Percentiles rank a stretch among this genome's conserved stretches.
These are phyloP conservation scores for Hyla sarda DNA, from an alignment of 2,113 vertebrate genomes.

Conservation along the genomic window DNA sequence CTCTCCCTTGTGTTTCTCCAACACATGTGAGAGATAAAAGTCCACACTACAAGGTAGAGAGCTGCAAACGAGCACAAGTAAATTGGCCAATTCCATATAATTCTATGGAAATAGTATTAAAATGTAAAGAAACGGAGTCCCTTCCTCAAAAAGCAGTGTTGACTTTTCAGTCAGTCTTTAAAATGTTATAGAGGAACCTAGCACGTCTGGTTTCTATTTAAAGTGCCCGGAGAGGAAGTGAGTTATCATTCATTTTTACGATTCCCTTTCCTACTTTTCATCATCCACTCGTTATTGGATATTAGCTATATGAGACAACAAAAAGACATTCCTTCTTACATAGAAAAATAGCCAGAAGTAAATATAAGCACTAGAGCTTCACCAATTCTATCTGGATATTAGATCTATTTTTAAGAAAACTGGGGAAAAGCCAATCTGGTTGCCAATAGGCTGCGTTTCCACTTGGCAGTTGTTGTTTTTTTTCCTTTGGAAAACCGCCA, in stretches of 20 bases:
- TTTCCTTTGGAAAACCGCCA: too few relatives aligned
- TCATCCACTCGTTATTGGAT: neutral
- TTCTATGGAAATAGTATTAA: neutral
- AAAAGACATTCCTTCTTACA: neutral
- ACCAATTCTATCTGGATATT: too few relatives aligned
- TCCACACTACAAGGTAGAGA: neutral
- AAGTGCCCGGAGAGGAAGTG: neutral
- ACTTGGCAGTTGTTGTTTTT: too few relatives aligned
- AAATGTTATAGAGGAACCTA: neutral
- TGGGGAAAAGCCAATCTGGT: too few relatives aligned
- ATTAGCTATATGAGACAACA: neutral
- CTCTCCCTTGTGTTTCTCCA: constrained; percentile 14
- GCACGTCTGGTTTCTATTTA: neutral
- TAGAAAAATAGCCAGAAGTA: too few relatives aligned
- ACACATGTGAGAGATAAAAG: constrained; percentile 21
- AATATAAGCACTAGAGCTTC: too few relatives aligned
- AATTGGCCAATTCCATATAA: neutral
- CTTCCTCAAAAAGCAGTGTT: neutral
- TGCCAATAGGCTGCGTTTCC: too few relatives aligned
- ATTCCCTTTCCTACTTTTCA: neutral
- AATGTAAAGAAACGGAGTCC: neutral
- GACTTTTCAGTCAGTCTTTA: constrained; percentile 4
- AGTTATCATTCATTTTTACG: constrained; percentile 7
- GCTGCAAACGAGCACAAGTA: neutral
- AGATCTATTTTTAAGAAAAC: too few relatives aligned